Base-by-base conservation (phyloP, 2,113 vertebrate genomes). In the Triplophysa siluroides region DNA sequence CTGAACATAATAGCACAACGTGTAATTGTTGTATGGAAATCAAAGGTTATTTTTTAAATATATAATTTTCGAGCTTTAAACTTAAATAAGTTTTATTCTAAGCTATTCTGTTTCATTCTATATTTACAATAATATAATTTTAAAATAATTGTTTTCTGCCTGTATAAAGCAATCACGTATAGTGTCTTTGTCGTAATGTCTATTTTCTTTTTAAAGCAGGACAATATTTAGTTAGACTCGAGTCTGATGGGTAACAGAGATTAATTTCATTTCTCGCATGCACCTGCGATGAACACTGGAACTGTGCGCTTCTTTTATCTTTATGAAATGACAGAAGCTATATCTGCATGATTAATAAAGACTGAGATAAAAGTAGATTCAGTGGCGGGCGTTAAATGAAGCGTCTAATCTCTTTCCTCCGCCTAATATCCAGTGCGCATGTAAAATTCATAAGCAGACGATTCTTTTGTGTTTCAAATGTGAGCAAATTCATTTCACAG, bases 331-430 rank as follows among this genome's bases (percentile, higher is more conserved):
- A 64, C 68, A 67, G 16, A 10, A 29, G 29, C 29, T 4, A 47
- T 67, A 76, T 80, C 38, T 79, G 43, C 78, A 54, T 78, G 77
- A 75, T 80, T 84, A 80, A 86, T 82, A 86, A 82, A 79, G 79
- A 26, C 54, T 23, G 38, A 68, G 80, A 83, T 85, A 71, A 76
- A 78, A 62, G 43, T 10, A 5, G 47, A 78, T 79, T 84, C 83
- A 68, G 54, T 38, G 21, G 21, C 45, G 47, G 29, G 38, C 19
- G 23, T 41, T 9, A 69, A 70, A 84, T 82, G 24, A 77, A 78
- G 79, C 47, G 13, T n/a, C 65, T 82, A 70, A 75, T 85, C 66
- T 75, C 73, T 72, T 69, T 72, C 65, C n/a, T 66, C 29, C 54
- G 66, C 54, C 33, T 74, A 70, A 84, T 82, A 47, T 77, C 68